Evolutionary conservation across 2,797 vertebrate genomes (phyloP).

Genomic region (Ptychadena robeensis): DNA sequence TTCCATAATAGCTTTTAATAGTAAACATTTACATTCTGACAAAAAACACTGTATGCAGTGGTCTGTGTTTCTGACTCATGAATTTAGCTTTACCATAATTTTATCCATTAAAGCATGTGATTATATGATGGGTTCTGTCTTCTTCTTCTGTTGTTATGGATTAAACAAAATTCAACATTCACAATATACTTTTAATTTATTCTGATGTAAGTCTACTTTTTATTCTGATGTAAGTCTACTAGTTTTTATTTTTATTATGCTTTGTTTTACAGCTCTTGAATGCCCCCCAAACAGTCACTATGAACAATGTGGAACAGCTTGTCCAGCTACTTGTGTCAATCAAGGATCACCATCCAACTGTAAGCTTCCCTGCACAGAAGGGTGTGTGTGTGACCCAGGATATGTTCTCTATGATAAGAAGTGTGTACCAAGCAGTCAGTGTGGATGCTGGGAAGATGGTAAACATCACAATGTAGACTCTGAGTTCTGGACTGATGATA

Average conservation of each 20-base stretch:
- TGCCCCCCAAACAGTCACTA: slow-evolving; percentile 60
- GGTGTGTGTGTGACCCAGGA: slow-evolving; percentile 57
- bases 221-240: too few relatives aligned
- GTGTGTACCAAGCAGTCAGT: slow-evolving; percentile 46
- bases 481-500: slow-evolving; percentile 75
- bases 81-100: too few relatives aligned
- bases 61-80: too few relatives aligned
- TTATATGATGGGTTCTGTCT: too few relatives aligned
- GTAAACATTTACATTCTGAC: too few relatives aligned
- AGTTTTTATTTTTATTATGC: neutral
- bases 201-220: too few relatives aligned
- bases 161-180: too few relatives aligned
- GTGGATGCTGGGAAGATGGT: slow-evolving; percentile 67
- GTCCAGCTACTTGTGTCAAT: slow-evolving; percentile 56
- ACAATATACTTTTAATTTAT: too few relatives aligned
- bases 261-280: slow-evolving; percentile 35
- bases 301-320: slow-evolving; percentile 58
- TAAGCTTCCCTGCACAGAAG: slow-evolving; percentile 49
- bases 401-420: slow-evolving; percentile 51
- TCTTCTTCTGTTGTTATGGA: too few relatives aligned
- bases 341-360: slow-evolving; percentile 55
- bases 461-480: slow-evolving; percentile 71
- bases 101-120: too few relatives aligned
- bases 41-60: too few relatives aligned
- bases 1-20: too few relatives aligned